Evolutionary conservation across 2,888 invertebrate genomes (phyloP), one percentile per base, ranked within the genome.

Genomic region (Euphydryas editha): DNA sequence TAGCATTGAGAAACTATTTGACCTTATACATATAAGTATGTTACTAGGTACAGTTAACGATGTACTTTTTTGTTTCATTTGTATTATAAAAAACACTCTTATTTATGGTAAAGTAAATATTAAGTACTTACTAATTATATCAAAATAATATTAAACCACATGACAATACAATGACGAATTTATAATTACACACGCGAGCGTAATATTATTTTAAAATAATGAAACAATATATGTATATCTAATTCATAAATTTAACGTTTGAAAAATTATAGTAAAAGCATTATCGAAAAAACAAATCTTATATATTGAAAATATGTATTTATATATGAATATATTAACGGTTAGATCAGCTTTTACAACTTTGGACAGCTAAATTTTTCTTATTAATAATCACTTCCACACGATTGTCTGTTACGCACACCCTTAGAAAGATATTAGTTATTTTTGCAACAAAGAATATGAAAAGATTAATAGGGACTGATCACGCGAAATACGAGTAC

Each of bases 381-480:
- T 30, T 30, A 36, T 54, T 30, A 36, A 54, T 54, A 54, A 54
- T 11, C 20, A 30, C 30, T 18, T 15, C n/a, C n/a, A n/a, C n/a
- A n/a, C n/a, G n/a, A n/a, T n/a, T n/a, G n/a, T n/a, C n/a, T n/a
- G n/a, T n/a, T n/a, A n/a, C n/a, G 55, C 59, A 51, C 39, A 13
- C 60, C 36, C 6, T 15, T 54, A 13, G n/a, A 18, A 11, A 18
- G 37, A 55, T 37, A 60, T 56, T 62, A 66, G 56, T 68, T 62
- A 65, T 62, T 51, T 62, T 39, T 51, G 59, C 59, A 57, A 64
- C 58, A 55, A 62, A 62, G 56, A 67, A 49, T 54, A 47, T 24
- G 37, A 30, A 36, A 62, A 64, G 59, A 69, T 66, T 69, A 65
- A 69, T 69, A 60, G 64, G 59, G 57, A 47, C 56, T 44, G 57